Base-by-base conservation (phyloP, 1,140 invertebrate species). In the Cydia pomonella region DNA sequence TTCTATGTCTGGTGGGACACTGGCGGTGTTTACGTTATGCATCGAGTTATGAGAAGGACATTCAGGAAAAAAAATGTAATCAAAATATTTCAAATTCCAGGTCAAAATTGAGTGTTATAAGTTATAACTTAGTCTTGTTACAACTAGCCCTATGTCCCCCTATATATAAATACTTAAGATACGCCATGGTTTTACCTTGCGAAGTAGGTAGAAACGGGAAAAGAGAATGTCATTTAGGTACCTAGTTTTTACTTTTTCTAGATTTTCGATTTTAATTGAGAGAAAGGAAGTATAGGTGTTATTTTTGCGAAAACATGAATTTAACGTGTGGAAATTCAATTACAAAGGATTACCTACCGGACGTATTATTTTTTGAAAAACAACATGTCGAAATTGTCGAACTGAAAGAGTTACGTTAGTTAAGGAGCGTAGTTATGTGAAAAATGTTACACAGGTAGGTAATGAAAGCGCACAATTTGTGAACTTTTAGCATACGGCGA, bases 401-500 rank as follows among this genome's bases (percentile, higher is more conserved):
- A 59, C 53, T 59, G 53, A 59, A 18, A 23, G 53, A 59, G 18
- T 59, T 23, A 23, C 53, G n/a, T n/a, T n/a, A n/a, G n/a, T n/a
- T n/a, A 59, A 59, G 53, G n/a, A 50, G 50, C 50, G n/a, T 59
- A 23, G 21, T 21, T 59, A 23, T 59, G 53, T 59, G 53, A 59
- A 59, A 59, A 59, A 23, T 18, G n/a, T 53, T 7, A 18, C 50
- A 53, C 16, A 53, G 41, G n/a, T n/a, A n/a, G n/a, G 50, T 53
- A 53, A 53, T 59, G 53, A 59, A 23, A 59, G 53, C 53, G 1
- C 21, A 23, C 23, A 59, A 59, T 59, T 10, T 59, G 53, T 59
- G 53, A 59, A 59, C 53, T 23, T 53, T 59, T 59, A 59, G 53
- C 53, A 59, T 23, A 59, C 7, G 53, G 50, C 50, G 50, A 59